phyloP scores from a whole-genome alignment of 1,140 invertebrate species.

The Drosophila fuyamai region DNA sequence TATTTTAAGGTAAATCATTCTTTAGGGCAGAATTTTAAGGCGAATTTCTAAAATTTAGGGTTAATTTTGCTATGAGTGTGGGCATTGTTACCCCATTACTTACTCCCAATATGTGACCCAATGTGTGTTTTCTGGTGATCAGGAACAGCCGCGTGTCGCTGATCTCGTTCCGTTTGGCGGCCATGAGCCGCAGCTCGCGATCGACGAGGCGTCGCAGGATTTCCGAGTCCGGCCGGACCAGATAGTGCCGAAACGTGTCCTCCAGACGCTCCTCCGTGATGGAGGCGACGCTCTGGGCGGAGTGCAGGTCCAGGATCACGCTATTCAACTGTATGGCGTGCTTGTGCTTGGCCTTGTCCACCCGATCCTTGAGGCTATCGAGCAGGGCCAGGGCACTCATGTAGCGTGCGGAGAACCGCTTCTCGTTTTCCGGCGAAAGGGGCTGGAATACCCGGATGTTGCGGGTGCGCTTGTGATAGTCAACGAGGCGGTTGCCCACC shows the following conservation, averaged over 20 bases:
- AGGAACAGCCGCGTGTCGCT: slow-evolving; percentile 52
- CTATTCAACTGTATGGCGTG: slow-evolving; percentile 3
- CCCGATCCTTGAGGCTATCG: neutral
- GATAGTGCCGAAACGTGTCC: neutral
- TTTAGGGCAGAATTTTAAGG: too few species aligned
- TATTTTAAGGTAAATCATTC: too few species aligned
- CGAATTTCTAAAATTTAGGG: too few species aligned
- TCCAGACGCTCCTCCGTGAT: slow-evolving; percentile 32
- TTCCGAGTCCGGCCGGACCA: slow-evolving; percentile 21
- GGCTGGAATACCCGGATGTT: slow-evolving; percentile 2
- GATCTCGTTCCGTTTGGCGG: slow-evolving; percentile 51
- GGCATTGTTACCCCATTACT: slow-evolving; percentile 1
- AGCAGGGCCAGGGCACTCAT: neutral
- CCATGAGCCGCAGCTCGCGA: slow-evolving; percentile 26
- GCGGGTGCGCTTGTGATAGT: slow-evolving; percentile 40
- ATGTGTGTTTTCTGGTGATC: slow-evolving; percentile 53
- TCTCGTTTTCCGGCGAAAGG: rapidly evolving
- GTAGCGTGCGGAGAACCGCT: slow-evolving; percentile 5
- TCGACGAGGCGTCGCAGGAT: slow-evolving; percentile 10
- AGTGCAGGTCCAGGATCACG: slow-evolving; percentile 31
- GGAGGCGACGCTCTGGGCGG: slow-evolving; percentile 3
- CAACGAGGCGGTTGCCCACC: slow-evolving; percentile 29
- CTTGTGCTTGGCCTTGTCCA: slow-evolving; percentile 7
- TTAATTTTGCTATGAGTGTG: too few species aligned
- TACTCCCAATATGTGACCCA: slow-evolving; percentile 35